Conservation (phyloP, 2,113 vertebrate genomes). For the Myotis davidii region DNA sequence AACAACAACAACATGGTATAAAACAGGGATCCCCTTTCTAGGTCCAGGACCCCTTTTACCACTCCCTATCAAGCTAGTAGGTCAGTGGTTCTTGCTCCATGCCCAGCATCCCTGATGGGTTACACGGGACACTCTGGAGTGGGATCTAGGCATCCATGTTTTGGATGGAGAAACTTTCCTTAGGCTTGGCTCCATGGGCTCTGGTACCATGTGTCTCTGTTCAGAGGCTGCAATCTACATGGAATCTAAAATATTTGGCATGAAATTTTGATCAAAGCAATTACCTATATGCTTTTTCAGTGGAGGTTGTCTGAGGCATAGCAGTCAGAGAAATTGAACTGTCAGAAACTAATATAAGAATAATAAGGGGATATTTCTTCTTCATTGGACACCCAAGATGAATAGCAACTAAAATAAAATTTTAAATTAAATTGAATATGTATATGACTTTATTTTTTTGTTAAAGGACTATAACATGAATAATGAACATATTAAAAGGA, state of each 20-base stretch:
- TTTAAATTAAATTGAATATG: constrained; percentile 82
- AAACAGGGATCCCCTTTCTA: background rate
- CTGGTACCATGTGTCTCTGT: constrained; percentile 60
- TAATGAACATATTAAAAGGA: constrained; percentile 86
- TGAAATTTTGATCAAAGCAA: constrained; percentile 85
- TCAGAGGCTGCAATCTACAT: constrained; percentile 74
- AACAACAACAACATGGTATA: background rate
- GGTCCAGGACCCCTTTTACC: no score
- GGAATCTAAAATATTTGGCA: constrained; percentile 83
- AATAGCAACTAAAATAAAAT: constrained; percentile 83
- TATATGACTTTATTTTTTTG: constrained; percentile 83
- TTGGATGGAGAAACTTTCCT: background rate
- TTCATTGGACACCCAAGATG: constrained; percentile 84
- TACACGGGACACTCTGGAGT: background rate
- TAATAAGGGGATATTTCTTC: constrained; percentile 86
- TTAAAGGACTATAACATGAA: constrained; percentile 85
- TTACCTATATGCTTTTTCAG: constrained; percentile 84
- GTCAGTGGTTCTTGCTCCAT: background rate
- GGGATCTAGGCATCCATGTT: background rate
- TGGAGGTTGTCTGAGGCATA: constrained; percentile 82
- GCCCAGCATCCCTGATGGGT: background rate
- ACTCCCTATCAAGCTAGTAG: rapidly evolving
- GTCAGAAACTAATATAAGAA: constrained; percentile 86
- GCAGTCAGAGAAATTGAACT: constrained; percentile 88
- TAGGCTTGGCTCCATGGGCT: background rate